A percentile compares a stretch with the other conserved stretches of the same genome.
Evolutionary conservation across 2,113 vertebrate species (phyloP).

Genomic region (Chaetops frenatus): DNA sequence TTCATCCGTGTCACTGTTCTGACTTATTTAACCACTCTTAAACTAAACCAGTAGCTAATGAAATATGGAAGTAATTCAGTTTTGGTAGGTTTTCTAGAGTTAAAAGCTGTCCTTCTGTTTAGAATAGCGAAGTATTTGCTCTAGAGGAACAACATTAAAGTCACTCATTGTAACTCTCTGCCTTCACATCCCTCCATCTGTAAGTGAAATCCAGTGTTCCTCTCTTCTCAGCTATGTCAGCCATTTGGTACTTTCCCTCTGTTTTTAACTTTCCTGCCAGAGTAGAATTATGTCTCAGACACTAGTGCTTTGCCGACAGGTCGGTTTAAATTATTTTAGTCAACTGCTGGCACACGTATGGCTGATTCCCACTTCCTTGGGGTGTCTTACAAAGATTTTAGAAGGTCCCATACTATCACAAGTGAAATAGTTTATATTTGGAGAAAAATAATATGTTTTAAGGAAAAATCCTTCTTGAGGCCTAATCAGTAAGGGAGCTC

Average conservation of each 20-base stretch:
- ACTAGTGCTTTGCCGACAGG: neutral
- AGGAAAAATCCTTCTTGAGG: neutral
- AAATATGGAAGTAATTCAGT: neutral
- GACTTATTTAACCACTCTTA: neutral
- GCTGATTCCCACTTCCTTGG: neutral
- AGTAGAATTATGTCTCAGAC: neutral
- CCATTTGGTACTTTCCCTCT: neutral
- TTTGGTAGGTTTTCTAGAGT: neutral
- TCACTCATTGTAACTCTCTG: neutral
- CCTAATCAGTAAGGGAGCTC: neutral
- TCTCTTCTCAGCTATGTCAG: neutral
- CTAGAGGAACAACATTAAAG: neutral
- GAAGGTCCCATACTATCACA: neutral
- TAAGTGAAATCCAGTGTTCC: neutral
- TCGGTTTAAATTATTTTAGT: neutral
- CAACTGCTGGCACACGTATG: rapidly evolving
- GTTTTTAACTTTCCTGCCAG: neutral
- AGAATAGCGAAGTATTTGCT: neutral
- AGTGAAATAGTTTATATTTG: neutral
- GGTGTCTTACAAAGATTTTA: neutral
- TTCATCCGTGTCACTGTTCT: neutral
- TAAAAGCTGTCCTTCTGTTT: neutral
- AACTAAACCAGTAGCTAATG: neutral
- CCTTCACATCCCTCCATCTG: rapidly evolving
- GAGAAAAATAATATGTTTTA: neutral